A percentile compares a stretch with the other conserved stretches of the same genome.
These are phyloP conservation scores for Centroberyx gerrardi DNA, from an alignment of 2,797 vertebrate genomes.

Conservation along the genomic window DNA sequence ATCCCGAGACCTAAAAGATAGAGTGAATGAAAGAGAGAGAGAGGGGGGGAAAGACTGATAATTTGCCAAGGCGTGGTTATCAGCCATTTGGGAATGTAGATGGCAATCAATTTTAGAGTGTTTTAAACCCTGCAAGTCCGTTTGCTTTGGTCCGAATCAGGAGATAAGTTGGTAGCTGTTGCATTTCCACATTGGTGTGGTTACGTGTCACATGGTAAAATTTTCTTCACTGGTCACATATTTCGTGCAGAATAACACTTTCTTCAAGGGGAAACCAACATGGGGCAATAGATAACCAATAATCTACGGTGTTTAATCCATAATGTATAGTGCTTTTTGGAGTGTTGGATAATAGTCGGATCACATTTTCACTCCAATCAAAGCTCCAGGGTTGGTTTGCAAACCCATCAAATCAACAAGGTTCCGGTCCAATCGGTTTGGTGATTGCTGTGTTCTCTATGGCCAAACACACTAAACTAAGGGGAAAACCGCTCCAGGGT, in stretches of 20 bases:
- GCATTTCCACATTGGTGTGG: neutral
- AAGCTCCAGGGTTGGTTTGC: slow-evolving; percentile 43
- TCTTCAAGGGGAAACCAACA: slow-evolving; percentile 32
- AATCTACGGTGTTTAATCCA: slow-evolving; percentile 30
- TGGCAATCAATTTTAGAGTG: slow-evolving; percentile 26
- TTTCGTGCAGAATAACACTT: slow-evolving; percentile 1
- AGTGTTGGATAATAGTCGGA: slow-evolving; percentile 15
- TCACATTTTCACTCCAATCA: slow-evolving; percentile 17
- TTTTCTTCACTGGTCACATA: slow-evolving; percentile 40
- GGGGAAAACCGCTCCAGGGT: slow-evolving; percentile 56
- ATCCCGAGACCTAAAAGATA: slow-evolving; percentile 28
- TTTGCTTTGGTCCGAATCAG: slow-evolving; percentile 10
- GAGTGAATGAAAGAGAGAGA: slow-evolving; percentile 26
- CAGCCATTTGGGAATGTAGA: slow-evolving; percentile 5
- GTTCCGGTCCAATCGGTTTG: slow-evolving; percentile 64
- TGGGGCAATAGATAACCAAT: slow-evolving; percentile 47
- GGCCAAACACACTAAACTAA: slow-evolving; percentile 60
- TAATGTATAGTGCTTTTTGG: slow-evolving; percentile 9
- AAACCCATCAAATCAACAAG: slow-evolving; percentile 56
- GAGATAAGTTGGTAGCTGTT: slow-evolving; percentile 22
- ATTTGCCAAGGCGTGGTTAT: slow-evolving; percentile 21
- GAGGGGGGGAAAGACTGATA: slow-evolving; percentile 10
- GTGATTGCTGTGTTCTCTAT: slow-evolving; percentile 53
- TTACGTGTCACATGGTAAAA: neutral
- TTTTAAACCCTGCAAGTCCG: neutral